Evolutionary conservation across 2,113 vertebrate species (phyloP), one percentile per base, ranked within the genome.

Genomic region (Cromileptes altivelis): DNA sequence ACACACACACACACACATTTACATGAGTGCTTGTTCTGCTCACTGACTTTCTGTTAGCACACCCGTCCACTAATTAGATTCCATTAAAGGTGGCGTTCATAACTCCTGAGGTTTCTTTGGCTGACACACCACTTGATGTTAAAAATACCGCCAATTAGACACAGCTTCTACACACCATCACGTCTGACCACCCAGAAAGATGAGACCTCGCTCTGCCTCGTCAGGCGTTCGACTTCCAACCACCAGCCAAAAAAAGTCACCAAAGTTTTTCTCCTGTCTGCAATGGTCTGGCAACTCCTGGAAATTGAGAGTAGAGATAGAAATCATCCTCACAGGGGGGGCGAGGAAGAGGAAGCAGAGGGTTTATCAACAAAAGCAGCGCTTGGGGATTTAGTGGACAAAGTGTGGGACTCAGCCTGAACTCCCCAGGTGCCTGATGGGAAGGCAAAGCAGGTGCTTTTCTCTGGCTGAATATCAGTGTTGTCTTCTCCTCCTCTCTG

Each of bases 111-210:
- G 75, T 88, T 94, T 89, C 87, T 89, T 85, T 65, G 61, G 82
- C 85, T 78, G 85, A 77, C 70, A 81, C 70, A 73, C 75, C 40
- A 25, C 72, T 85, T 30, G 0, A 14, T 65, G 82, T 89, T 92
- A 92, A 94, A 94, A 93, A 94, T 92, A 93, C 81, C 62, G 42
- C 92, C 89, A 93, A 93, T 94, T 94, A 93, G 87, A 89, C 84
- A 58, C 76, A 68, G 82, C 70, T 86, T 81, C 88, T 62, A 85
- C 78, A 80, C 86, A 57, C 87, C 74, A 81, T 84, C 89, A 75
- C 72, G 42, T 87, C 88, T 72, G 85, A 85, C 80, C 91, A 63
- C 76, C 70, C 82, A 70, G 89, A 85, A 90, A 81, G 85, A 87
- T n/a, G 86, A 91, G 86, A 62, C 69, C 61, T 83, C 55, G 70